These are phyloP conservation scores for Yponomeuta plumbellus DNA, from an alignment of 2,888 invertebrate genomes.

Conservation along the genomic window DNA sequence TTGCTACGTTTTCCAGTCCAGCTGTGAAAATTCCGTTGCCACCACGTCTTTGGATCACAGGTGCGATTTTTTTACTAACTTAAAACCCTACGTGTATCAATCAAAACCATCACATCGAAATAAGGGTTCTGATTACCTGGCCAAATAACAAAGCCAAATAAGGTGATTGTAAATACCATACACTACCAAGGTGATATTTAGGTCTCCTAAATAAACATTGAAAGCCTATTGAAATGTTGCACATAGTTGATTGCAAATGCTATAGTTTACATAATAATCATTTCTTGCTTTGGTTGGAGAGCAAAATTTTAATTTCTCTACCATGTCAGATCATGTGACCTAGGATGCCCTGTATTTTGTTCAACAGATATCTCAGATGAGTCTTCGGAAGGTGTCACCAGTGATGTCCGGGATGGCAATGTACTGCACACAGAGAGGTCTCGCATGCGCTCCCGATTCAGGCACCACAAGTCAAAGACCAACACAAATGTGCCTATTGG, in stretches of 20 bases:
- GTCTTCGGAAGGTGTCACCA: constrained; percentile 57
- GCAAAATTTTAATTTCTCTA: background rate
- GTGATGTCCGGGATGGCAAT: constrained; percentile 49
- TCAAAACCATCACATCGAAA: background rate
- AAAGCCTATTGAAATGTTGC: background rate
- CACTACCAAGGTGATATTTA: background rate
- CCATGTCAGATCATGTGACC: background rate
- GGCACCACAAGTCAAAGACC: constrained; percentile 55
- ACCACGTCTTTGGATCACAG: constrained; percentile 69
- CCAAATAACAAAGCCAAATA: background rate
- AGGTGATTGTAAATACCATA: background rate
- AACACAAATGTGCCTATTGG: constrained; percentile 79
- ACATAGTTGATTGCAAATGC: background rate
- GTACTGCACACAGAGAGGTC: constrained; percentile 44
- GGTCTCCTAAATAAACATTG: background rate
- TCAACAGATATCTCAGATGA: constrained; percentile 61
- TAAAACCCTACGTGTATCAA: background rate
- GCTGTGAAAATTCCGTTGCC: constrained; percentile 71
- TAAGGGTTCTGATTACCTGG: background rate
- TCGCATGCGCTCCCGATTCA: constrained; percentile 56
- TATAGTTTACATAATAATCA: background rate
- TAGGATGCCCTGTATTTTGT: background rate
- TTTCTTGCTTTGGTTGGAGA: background rate
- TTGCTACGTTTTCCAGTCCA: constrained; percentile 50
- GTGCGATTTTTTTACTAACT: constrained; percentile 33